Conservation (phyloP, 2,113 vertebrate genomes). For the Cottus gobio region DNA sequence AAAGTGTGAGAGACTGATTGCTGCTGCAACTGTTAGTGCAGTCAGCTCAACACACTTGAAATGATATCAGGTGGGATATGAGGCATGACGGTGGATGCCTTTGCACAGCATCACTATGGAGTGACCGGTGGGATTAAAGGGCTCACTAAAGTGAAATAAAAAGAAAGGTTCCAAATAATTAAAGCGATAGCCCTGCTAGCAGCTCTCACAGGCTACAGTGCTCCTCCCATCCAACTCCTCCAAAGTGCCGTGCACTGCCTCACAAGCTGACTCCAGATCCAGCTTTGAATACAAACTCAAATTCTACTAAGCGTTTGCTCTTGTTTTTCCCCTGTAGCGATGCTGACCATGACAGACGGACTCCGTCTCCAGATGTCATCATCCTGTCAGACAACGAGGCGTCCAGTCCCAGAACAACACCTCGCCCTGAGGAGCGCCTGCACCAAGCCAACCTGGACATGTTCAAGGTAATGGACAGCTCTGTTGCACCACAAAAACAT, state of each 20-base stretch:
- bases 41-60: no score
- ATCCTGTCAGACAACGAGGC: conserved; percentile 98
- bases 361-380: conserved; percentile 95
- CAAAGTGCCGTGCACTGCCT: not conserved
- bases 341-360: conserved; percentile 88
- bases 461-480: conserved; percentile 86
- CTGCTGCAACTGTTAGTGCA: not conserved
- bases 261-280: not conserved
- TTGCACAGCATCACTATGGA: not conserved
- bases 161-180: not conserved
- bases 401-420: conserved; percentile 92
- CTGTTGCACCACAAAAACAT: no score
- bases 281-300: not conserved
- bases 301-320: not conserved
- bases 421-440: conserved; percentile 90
- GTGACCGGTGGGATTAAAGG: not conserved
- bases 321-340: conserved; percentile 78
- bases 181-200: not conserved
- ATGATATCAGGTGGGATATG: not conserved
- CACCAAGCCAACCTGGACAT: conserved; percentile 94
- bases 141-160: not conserved
- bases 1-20: not conserved
- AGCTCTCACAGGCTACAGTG: not conserved
- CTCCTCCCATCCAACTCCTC: not conserved
- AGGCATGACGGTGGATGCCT: not conserved